phyloP scores from a whole-genome alignment of 2,797 vertebrate species.

The Hippocampus kuda region DNA sequence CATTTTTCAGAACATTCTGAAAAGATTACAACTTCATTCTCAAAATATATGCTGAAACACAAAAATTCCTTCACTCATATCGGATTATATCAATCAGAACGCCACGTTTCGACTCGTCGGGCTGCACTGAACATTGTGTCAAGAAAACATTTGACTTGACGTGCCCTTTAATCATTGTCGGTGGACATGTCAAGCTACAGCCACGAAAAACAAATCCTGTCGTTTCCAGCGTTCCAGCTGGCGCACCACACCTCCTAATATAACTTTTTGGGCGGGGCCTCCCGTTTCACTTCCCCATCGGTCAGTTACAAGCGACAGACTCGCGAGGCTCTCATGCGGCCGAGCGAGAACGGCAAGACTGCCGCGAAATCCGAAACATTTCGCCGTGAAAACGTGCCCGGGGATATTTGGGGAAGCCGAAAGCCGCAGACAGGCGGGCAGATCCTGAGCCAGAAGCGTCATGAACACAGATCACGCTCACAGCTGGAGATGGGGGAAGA shows the following conservation, averaged over 20 bases:
- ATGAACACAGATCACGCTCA: background rate
- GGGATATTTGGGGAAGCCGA: constrained; percentile 16
- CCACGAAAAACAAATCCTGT: constrained; percentile 22
- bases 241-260: background rate
- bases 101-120: background rate
- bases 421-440: background rate
- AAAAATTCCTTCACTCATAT: no score
- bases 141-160: background rate
- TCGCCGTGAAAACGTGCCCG: constrained; percentile 21
- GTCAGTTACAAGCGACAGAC: background rate
- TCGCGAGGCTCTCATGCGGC: constrained; percentile 16
- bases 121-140: no score
- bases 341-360: constrained; percentile 12
- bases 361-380: constrained; percentile 20
- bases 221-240: background rate
- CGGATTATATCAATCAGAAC: no score
- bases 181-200: constrained; percentile 19
- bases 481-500: constrained; percentile 18
- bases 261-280: background rate
- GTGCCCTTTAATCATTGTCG: background rate
- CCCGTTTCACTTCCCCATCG: background rate
- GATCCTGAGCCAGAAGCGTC: background rate
- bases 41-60: no score
- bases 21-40: no score
- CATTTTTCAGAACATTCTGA: no score